These are phyloP conservation scores for Plutella xylostella DNA, from an alignment of 2,888 invertebrate species.

Conservation along the genomic window DNA sequence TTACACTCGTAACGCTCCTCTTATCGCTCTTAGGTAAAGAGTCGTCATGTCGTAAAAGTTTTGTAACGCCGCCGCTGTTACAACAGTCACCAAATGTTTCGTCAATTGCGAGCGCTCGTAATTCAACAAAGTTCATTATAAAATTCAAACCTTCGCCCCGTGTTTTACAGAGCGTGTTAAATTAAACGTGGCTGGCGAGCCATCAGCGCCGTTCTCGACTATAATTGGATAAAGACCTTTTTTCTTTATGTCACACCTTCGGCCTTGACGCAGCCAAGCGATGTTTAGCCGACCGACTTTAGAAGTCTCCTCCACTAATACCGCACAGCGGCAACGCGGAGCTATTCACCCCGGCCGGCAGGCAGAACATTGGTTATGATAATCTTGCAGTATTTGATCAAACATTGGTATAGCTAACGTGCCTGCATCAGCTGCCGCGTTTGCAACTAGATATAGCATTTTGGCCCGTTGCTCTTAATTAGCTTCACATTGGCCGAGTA, in stretches of 20 bases:
- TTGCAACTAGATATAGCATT: slow-evolving; percentile 36
- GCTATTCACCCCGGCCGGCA: too few species aligned
- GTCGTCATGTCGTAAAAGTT: too few species aligned
- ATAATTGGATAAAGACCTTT: slow-evolving; percentile 3
- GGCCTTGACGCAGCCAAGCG: not conserved
- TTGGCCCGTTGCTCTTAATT: slow-evolving; percentile 53
- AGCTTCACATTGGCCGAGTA: slow-evolving; percentile 58
- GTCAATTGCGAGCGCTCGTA: too few species aligned
- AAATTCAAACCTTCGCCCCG: not conserved
- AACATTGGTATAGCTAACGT: not conserved
- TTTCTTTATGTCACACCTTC: not conserved
- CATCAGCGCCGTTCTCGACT: not conserved
- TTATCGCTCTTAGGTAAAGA: too few species aligned
- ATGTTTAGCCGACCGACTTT: too few species aligned
- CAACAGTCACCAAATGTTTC: too few species aligned
- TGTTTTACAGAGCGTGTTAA: slow-evolving; percentile 2
- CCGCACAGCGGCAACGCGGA: too few species aligned
- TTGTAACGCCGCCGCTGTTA: too few species aligned
- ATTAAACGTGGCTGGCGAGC: slow-evolving; percentile 1
- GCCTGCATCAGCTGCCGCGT: slow-evolving; percentile 4
- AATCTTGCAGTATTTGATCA: not conserved
- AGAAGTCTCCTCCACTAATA: too few species aligned
- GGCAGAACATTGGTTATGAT: slow-evolving; percentile 1
- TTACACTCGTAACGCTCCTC: too few species aligned
- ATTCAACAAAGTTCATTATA: not conserved